Base-by-base conservation (phyloP, 1,140 invertebrate genomes). In the Drosophila nikananu region DNA sequence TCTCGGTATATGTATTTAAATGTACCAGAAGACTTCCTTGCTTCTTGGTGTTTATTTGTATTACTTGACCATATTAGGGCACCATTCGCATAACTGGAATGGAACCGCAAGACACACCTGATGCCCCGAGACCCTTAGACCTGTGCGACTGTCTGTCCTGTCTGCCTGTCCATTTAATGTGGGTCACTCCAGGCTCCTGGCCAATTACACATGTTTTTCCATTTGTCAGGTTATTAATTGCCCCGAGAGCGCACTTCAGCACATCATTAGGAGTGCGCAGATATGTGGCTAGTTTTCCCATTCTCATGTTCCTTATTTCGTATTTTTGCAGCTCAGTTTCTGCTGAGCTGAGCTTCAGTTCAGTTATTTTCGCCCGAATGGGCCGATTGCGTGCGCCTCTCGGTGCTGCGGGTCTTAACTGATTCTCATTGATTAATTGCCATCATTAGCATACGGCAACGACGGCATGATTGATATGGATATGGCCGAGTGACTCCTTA, bases 351-450 rank as follows among this genome's bases (percentile, higher is more conserved):
- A 30, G 8, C 17, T 27, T 57, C 35, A 21, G n/a, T 12, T 41
- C 44, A 32, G 51, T 48, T 58, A 32, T 44, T 51, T 30, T 59
- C 48, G 19, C 39, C 10, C 63, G 77, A 89, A 89, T 89, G 86
- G 77, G 81, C 70, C 76, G 64, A 80, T 89, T 86, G 86, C 86
- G 86, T 89, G 86, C 54, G 57, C 62, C 76, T 41, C 39, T 32
- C 23, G 27, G 27, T 74, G 66, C 35, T 41, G 59, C 57, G 46
- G 77, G 60, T 82, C 71, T 80, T 89, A 90, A 89, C 81, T 86
- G 86, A 89, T 91, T 86, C 79, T 54, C 79, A 89, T 89, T 89
- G 86, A 89, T 89, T 89, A 89, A 89, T 89, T 89, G 86, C 86
- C 75, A 86, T 89, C 81, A 90, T 89, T 89, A 89, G 86, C 86